Base-by-base conservation (phyloP, 1,140 invertebrate genomes). In the Lepidurus apus region DNA sequence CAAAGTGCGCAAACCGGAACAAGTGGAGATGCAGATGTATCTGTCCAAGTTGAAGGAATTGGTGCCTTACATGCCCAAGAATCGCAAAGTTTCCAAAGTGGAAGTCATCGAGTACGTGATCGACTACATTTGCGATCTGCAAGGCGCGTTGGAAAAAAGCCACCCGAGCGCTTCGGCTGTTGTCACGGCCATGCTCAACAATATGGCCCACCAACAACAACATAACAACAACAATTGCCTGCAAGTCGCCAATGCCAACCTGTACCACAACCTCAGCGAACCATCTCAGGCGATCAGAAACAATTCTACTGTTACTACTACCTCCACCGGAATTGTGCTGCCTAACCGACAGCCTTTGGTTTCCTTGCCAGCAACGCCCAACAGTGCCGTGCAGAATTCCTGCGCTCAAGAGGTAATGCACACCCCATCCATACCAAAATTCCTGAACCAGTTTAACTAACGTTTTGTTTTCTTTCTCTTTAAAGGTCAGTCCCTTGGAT, bases 31-130 rank as follows among this genome's bases (percentile, higher is more conserved):
- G 82, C 93, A 96, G 83, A 93, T 94, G 86, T 96, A 97, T 83
- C 87, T 98, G 45, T 91, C 90, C 17, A 97, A 97, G 84, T 86
- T 98, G 79, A 93, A 95, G 84, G 93, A 96, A 82, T 85, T 80
- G 75, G 75, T 77, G 13, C 79, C 79, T 47, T 73, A 77, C 79
- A 77, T 80, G 79, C 79, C 79, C 47, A 80, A 77, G 45, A 77
- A 80, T 13, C 53, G 73, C n/a, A 80, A 80, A 74, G 79, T 80
- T 8, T 94, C 94, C 26, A 97, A 97, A 84, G 87, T 97, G 84
- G 95, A 97, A 86, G 93, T 98, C 74, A 96, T 98, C 76, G 95
- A 97, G 83, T 91, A 96, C 84, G 96, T 98, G 17, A 98, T 98
- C 84, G 95, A 97, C 84, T 98, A 98, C 85, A 98, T 98, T 82